A percentile compares a stretch with the other conserved stretches of the same genome.
Conservation (phyloP, 2,113 vertebrate species). For the Oncorhynchus masou region DNA sequence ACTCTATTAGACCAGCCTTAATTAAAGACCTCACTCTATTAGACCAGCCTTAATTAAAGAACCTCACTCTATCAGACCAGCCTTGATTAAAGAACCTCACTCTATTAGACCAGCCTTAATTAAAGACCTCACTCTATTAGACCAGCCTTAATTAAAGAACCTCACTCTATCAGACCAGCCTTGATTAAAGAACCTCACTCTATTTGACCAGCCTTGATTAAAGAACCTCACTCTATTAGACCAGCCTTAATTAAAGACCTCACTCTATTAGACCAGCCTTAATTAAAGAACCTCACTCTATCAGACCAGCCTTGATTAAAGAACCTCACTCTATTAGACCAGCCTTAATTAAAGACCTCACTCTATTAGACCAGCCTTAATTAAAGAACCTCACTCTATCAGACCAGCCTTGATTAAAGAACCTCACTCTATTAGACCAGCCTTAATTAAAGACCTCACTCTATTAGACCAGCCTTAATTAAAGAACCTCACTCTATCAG, state of each 20-base stretch:
- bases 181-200: background rate
- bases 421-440: background rate
- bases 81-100: background rate
- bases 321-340: background rate
- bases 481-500: background rate
- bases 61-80: background rate
- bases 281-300: background rate
- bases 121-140: background rate
- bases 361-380: background rate
- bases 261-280: background rate
- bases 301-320: background rate
- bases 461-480: background rate
- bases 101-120: background rate
- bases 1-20: background rate
- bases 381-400: background rate
- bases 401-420: background rate
- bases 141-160: background rate
- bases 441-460: background rate
- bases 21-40: too few species aligned
- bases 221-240: background rate
- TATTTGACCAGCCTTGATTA: background rate
- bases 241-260: background rate
- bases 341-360: background rate
- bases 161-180: background rate
- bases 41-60: background rate